Evolutionary conservation across 2,888 invertebrate species (phyloP).

Genomic region (Nephrotoma flavescens): DNA sequence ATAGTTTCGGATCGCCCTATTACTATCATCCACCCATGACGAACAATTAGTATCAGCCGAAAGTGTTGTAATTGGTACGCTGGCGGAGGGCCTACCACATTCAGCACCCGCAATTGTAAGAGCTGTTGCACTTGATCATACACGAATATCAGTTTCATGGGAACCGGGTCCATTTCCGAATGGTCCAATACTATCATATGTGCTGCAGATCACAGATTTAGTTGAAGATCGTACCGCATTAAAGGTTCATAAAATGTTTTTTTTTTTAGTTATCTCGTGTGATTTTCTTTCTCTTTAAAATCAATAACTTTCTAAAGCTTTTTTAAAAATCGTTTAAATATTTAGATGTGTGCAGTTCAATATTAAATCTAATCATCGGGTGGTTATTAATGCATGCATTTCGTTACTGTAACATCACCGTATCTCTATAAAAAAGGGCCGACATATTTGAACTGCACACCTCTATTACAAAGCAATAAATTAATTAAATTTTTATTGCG

Average conservation of each 20-base stretch:
- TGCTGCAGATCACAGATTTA: constrained; percentile 47
- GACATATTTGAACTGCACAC: background rate
- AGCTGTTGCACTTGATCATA: constrained; percentile 64
- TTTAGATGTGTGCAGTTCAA: background rate
- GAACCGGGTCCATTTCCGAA: constrained; percentile 74
- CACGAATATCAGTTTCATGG: constrained; percentile 78
- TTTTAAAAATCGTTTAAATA: background rate
- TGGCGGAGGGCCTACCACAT: constrained; percentile 55
- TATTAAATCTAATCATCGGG: background rate
- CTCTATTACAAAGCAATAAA: background rate
- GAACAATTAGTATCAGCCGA: constrained; percentile 58
- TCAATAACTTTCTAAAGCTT: background rate
- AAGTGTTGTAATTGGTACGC: constrained; percentile 61
- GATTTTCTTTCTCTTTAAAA: constrained; percentile 5
- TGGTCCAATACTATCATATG: constrained; percentile 77
- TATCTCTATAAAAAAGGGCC: background rate
- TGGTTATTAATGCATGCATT: background rate
- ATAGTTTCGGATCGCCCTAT: constrained; percentile 80
- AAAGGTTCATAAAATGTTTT: constrained; percentile 36
- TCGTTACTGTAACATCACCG: background rate
- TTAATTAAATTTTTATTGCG: background rate
- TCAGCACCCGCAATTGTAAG: constrained; percentile 62
- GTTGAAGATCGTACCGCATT: constrained; percentile 43
- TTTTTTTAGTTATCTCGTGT: background rate
- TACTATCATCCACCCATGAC: constrained; percentile 52